Percentiles rank a stretch among this genome's conserved stretches.
Evolutionary conservation across 2,113 vertebrate species (phyloP).

Genomic region (Anarrhichthys ocellatus): DNA sequence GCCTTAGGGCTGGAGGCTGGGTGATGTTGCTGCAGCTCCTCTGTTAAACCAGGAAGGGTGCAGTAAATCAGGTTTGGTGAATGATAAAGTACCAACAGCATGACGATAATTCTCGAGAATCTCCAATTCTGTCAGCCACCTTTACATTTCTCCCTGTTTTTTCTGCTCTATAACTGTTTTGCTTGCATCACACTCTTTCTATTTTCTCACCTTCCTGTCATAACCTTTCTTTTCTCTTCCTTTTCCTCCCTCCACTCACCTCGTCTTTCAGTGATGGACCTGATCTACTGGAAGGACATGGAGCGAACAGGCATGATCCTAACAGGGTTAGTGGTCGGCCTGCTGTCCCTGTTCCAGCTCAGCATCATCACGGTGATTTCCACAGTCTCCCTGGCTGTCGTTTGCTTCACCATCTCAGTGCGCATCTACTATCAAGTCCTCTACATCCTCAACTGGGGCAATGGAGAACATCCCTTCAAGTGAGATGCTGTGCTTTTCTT

Average conservation of each 20-base stretch:
- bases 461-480: constrained; percentile 88
- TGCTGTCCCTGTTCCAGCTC: constrained; percentile 91
- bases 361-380: constrained; percentile 90
- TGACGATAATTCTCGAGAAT: neutral
- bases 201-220: neutral
- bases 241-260: neutral
- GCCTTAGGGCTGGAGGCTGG: constrained; percentile 1
- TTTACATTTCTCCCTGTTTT: neutral
- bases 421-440: constrained; percentile 88
- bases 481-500: constrained; percentile 73
- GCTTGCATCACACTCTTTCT: neutral
- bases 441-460: constrained; percentile 82
- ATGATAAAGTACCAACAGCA: neutral
- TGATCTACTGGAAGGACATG: constrained; percentile 91
- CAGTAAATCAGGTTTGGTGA: neutral
- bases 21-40: constrained; percentile 13
- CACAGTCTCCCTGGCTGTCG: constrained; percentile 84
- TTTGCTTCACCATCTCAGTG: constrained; percentile 88
- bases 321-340: constrained; percentile 86
- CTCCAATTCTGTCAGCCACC: neutral
- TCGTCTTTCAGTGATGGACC: constrained; percentile 82
- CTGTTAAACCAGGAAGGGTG: constrained; percentile 6
- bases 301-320: constrained; percentile 87
- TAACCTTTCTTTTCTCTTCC: neutral
- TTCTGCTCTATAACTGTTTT: neutral